Evolutionary conservation across 23 tunicate species (phyloP).

Genomic region (Diplosoma virens): DNA sequence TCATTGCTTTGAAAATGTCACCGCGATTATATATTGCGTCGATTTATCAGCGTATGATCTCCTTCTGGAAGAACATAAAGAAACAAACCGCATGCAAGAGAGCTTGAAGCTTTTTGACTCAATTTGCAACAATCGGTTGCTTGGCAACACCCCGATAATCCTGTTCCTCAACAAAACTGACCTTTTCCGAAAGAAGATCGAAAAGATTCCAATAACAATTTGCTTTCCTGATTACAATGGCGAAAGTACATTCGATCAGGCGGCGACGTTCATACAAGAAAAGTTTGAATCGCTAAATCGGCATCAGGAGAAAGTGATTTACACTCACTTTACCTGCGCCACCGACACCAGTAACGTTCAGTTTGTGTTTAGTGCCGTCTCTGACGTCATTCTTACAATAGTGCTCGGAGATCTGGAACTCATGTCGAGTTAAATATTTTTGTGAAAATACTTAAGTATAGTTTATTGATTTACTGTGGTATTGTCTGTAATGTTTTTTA

Average conservation of each 20-base stretch:
- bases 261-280: slow-evolving; percentile 50
- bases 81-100: slow-evolving; percentile 93
- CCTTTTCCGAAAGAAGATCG: slow-evolving; percentile 60
- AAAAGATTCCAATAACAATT: slow-evolving; percentile 33
- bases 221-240: slow-evolving; percentile 77
- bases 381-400: slow-evolving; percentile 76
- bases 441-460: no score
- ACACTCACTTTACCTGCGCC: slow-evolving; percentile 91
- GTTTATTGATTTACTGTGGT: no score
- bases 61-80: slow-evolving; percentile 72
- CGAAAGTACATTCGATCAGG: slow-evolving; percentile 65
- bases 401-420: slow-evolving; percentile 73
- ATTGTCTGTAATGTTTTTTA: no score
- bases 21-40: slow-evolving; percentile 89
- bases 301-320: slow-evolving; percentile 63
- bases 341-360: slow-evolving; percentile 89
- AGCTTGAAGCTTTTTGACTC: slow-evolving; percentile 71
- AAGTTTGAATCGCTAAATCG: slow-evolving; percentile 67
- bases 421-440: slow-evolving; percentile 45
- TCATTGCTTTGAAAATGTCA: slow-evolving; percentile 90
- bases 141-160: slow-evolving; percentile 65
- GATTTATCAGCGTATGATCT: slow-evolving; percentile 94
- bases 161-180: slow-evolving; percentile 80
- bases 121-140: slow-evolving; percentile 84
- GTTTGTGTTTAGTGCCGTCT: slow-evolving; percentile 86